Conservation (phyloP, 2,113 vertebrate species). For the Crotalus helleri region DNA sequence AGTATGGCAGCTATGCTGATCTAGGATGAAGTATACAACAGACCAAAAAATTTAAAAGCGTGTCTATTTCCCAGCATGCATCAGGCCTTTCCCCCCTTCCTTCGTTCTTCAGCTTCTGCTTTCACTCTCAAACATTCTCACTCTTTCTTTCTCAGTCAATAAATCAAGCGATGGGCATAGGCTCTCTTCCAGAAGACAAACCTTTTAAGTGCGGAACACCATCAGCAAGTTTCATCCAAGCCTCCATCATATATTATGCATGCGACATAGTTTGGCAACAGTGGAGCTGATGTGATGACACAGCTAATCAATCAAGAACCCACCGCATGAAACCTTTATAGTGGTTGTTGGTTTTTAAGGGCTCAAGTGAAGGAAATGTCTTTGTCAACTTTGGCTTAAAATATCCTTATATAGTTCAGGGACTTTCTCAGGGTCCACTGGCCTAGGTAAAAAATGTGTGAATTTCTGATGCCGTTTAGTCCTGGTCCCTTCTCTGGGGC, state of each 20-base stretch:
- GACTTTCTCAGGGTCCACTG: constrained; percentile 95
- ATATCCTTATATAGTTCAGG: constrained; percentile 97
- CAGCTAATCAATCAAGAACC: constrained; percentile 82
- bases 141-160: constrained; percentile 53
- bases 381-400: constrained; percentile 96
- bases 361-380: constrained; percentile 82
- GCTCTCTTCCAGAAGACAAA: constrained; percentile 75
- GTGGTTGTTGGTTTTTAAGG: constrained; percentile 83
- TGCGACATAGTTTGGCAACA: constrained; percentile 87
- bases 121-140: constrained; percentile 46
- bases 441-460: constrained; percentile 97
- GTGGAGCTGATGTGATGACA: constrained; percentile 81
- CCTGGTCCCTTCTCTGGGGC: constrained; percentile 88
- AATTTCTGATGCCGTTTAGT: constrained; percentile 97
- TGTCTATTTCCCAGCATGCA: constrained; percentile 82
- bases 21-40: constrained; percentile 72
- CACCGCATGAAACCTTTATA: constrained; percentile 80
- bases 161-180: constrained; percentile 75
- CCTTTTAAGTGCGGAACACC: constrained; percentile 77
- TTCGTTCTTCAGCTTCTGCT: constrained; percentile 40
- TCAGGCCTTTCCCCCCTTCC: constrained; percentile 70
- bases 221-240: constrained; percentile 79
- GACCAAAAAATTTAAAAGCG: constrained; percentile 78
- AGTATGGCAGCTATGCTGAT: constrained; percentile 77
- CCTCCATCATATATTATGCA: constrained; percentile 81